phyloP scores from a whole-genome alignment of 2,113 vertebrate species.

The Chrysemys picta region DNA sequence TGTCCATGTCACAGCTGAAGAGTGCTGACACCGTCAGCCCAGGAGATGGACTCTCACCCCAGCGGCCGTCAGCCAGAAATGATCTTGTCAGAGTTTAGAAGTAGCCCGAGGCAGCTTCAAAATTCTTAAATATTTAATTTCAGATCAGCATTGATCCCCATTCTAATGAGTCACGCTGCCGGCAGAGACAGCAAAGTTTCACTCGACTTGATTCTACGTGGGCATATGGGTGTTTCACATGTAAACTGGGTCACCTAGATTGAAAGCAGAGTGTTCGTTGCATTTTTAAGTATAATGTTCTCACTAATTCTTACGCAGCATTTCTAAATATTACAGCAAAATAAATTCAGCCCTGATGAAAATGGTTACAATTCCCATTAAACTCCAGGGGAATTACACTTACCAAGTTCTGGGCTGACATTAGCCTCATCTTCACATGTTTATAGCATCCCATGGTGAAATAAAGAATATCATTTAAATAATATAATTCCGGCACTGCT shows the following conservation, averaged over 20 bases:
- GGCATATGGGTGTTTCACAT: background rate
- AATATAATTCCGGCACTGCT: background rate
- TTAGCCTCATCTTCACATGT: background rate
- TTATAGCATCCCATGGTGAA: background rate
- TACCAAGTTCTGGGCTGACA: background rate
- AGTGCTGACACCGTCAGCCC: accelerated
- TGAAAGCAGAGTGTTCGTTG: background rate
- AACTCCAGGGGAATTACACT: accelerated
- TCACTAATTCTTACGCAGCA: background rate
- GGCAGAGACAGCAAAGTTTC: background rate
- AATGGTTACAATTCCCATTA: accelerated
- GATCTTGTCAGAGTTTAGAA: background rate
- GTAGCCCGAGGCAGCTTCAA: background rate
- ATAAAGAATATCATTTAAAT: background rate
- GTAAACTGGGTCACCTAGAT: background rate
- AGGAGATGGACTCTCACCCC: background rate
- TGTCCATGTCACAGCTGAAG: accelerated
- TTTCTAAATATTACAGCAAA: background rate
- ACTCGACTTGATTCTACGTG: background rate
- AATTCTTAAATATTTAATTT: background rate
- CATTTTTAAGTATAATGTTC: background rate
- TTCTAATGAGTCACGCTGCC: background rate
- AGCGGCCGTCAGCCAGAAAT: background rate
- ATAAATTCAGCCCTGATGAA: background rate
- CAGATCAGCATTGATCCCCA: background rate